phyloP scores from a whole-genome alignment of 1,140 invertebrate species.

The Berghia stephanieae region DNA sequence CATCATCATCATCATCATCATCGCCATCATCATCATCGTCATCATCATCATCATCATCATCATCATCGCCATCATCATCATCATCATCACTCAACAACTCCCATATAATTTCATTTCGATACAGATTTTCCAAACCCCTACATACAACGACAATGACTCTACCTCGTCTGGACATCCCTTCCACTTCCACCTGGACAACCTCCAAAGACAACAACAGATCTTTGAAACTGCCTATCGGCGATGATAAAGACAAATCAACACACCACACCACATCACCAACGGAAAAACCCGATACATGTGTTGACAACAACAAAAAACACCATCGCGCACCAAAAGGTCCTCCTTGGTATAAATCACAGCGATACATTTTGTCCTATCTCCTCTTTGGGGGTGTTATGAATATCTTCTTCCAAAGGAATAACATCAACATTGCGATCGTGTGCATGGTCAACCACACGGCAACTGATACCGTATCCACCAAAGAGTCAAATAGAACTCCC shows the following conservation, averaged over 20 bases:
- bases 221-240: background rate
- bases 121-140: background rate
- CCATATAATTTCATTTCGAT: background rate
- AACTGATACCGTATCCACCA: too few species aligned
- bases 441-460: constrained; percentile 42
- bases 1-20: background rate
- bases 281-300: background rate
- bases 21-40: constrained; percentile 26
- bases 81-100: constrained; percentile 17
- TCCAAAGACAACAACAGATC: background rate
- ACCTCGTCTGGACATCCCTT: background rate
- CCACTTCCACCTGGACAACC: too few species aligned
- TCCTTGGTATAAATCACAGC: constrained; percentile 33
- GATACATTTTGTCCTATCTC: constrained; percentile 28
- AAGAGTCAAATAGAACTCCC: too few species aligned
- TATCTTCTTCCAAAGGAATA: constrained; percentile 30
- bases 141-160: background rate
- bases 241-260: background rate
- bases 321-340: constrained; percentile 21
- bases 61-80: constrained; percentile 33
- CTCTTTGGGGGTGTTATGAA: constrained; percentile 22
- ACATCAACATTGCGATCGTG: constrained; percentile 37
- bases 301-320: too few species aligned
- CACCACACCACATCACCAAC: background rate
- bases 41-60: constrained; percentile 33